Conservation (phyloP, 1,140 invertebrate species). For the Parapsyche elsis region DNA sequence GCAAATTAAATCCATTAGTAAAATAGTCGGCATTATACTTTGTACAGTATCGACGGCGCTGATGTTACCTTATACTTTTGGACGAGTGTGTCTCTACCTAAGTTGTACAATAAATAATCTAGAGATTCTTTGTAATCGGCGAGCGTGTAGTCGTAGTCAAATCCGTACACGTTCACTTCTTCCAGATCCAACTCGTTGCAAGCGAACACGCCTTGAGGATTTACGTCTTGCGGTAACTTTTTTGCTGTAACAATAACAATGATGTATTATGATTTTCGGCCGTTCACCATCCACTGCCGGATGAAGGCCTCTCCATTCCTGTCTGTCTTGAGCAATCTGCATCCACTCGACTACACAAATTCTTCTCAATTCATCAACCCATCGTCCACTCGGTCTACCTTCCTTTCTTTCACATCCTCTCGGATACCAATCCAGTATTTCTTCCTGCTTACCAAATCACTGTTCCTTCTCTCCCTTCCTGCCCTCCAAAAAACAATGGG, state of each 20-base stretch:
- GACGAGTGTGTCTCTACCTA: conserved; percentile 88
- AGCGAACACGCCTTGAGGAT: conserved; percentile 90
- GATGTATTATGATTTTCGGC: no score
- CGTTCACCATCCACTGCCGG: no score
- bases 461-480: no score
- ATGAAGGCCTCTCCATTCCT: no score
- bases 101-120: conserved; percentile 91
- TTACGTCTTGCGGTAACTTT: conserved; percentile 87
- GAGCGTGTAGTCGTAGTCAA: conserved; percentile 98
- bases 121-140: conserved; percentile 94
- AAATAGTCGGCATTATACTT: not conserved
- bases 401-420: no score
- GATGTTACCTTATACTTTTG: conserved; percentile 86
- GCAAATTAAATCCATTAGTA: conserved; percentile 56
- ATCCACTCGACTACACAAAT: no score
- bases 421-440: no score
- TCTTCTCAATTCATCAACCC: no score
- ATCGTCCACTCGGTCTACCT: no score
- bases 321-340: no score
- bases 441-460: no score
- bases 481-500: no score
- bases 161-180: conserved; percentile 95
- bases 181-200: conserved; percentile 95
- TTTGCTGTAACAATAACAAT: conserved; percentile 78
- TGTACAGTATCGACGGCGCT: not conserved